Evolutionary conservation across 2,888 invertebrate genomes (phyloP).

Genomic region (Brenthis daphne): DNA sequence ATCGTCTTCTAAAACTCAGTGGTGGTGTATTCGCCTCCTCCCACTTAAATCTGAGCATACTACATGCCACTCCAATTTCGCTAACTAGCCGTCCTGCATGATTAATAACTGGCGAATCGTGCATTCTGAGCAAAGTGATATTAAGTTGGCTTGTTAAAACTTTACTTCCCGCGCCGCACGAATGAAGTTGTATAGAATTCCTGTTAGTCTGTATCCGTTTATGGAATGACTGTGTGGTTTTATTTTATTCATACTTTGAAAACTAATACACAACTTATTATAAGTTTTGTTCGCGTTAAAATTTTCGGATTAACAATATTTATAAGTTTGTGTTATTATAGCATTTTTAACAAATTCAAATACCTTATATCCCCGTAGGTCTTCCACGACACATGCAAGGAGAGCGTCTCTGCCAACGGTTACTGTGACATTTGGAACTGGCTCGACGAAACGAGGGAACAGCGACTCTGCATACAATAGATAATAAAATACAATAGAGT

Average conservation of each 20-base stretch:
- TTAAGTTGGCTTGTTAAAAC: slow-evolving; percentile 83
- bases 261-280: no score
- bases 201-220: slow-evolving; percentile 36
- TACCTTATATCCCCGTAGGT: slow-evolving; percentile 93
- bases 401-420: slow-evolving; percentile 93
- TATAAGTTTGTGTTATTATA: slow-evolving; percentile 19
- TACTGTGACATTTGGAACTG: slow-evolving; percentile 94
- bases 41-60: slow-evolving; percentile 53
- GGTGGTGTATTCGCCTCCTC: slow-evolving; percentile 37
- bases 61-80: slow-evolving; percentile 67
- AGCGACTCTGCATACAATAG: slow-evolving; percentile 69
- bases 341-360: slow-evolving; percentile 10
- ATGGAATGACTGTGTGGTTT: slow-evolving; percentile 4
- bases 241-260: slow-evolving; percentile 10
- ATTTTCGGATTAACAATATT: not conserved
- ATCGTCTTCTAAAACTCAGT: slow-evolving; percentile 47
- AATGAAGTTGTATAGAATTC: slow-evolving; percentile 69
- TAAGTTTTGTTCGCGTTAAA: no score
- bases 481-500: slow-evolving; percentile 18
- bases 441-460: slow-evolving; percentile 92
- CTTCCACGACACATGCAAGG: slow-evolving; percentile 94
- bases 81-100: slow-evolving; percentile 79
- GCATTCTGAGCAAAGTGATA: slow-evolving; percentile 79
- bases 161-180: slow-evolving; percentile 68
- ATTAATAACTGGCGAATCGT: slow-evolving; percentile 79